A percentile compares a stretch with the other conserved stretches of the same genome.
Evolutionary conservation across 2,113 vertebrate genomes (phyloP).

Genomic region (Hypocryptadius cinnamomeus): DNA sequence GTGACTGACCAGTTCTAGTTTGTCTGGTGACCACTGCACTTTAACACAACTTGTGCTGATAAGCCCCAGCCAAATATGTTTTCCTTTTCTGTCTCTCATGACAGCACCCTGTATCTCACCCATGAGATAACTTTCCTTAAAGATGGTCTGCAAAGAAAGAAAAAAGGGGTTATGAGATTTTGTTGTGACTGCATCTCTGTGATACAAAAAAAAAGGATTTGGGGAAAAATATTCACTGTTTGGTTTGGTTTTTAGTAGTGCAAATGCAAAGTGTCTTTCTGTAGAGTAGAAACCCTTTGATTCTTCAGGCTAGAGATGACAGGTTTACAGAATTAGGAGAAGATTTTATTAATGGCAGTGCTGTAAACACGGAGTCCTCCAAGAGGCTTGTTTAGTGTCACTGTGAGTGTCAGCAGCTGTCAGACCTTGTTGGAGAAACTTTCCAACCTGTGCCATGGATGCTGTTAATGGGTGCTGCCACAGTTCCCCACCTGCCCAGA

Average conservation of each 20-base stretch:
- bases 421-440: neutral
- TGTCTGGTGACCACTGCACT: neutral
- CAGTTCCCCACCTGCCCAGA: neutral
- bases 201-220: neutral
- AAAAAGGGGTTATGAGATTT: neutral
- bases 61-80: neutral
- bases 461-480: neutral
- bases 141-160: neutral
- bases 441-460: neutral
- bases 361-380: conserved; percentile 32
- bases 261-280: conserved; percentile 30
- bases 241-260: conserved; percentile 17
- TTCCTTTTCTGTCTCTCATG: neutral
- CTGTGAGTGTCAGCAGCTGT: neutral
- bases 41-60: neutral
- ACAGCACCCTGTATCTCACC: neutral
- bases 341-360: conserved; percentile 14
- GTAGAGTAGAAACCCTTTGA: conserved; percentile 36
- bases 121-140: neutral
- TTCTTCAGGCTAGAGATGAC: neutral
- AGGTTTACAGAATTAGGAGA: conserved; percentile 40
- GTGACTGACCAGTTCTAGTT: neutral
- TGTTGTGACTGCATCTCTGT: neutral
- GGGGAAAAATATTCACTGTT: neutral
- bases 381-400: neutral